Evolutionary conservation across 2,888 invertebrate species (phyloP), one percentile per base, ranked within the genome.

Genomic region (Leistus spinibarbis): DNA sequence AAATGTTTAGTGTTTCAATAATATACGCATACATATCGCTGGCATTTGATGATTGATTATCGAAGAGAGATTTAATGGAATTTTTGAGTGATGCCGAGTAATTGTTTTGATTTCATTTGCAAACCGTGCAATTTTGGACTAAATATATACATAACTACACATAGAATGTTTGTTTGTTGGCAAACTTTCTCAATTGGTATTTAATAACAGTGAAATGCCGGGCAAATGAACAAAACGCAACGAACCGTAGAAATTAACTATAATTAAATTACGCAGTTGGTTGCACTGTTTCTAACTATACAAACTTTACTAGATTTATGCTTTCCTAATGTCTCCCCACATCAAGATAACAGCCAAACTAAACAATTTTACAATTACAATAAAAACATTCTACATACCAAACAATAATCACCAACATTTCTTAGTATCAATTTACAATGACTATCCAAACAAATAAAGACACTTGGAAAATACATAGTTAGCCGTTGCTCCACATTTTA

Each of bases 121-220:
- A 40, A 40, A n/a, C n/a, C 40, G 40, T 3, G 40, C 40, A 40
- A 40, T 40, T 40, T 40, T 40, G 10, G 40, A 40, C 7, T 40
- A 40, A 40, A 40, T 40, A 40, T 40, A 40, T 3, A 1, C 7
- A 40, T 40, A 40, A 7, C 4, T 27, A 27, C 9, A 27, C 40
- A 40, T 40, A 40, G 5, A 40, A 40, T 40, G 40, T 7, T 40
- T 40, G 40, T 40, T 40, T 40, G 40, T 40, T 40, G 5, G 40
- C 19, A 72, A 73, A 73, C 73, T 73, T 73, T 73, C 73, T 73
- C 73, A 73, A 73, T 73, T 73, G 73, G 67, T 67, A 73, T 73
- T 73, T 73, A 73, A 73, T 73, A 67, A 67, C 67, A 62, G 73
- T 62, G 73, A 73, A 73, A 73, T 73, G 60, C 54, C 53, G 62